Conservation (phyloP, 1,140 invertebrate species). For the Macrobrachium rosenbergii region DNA sequence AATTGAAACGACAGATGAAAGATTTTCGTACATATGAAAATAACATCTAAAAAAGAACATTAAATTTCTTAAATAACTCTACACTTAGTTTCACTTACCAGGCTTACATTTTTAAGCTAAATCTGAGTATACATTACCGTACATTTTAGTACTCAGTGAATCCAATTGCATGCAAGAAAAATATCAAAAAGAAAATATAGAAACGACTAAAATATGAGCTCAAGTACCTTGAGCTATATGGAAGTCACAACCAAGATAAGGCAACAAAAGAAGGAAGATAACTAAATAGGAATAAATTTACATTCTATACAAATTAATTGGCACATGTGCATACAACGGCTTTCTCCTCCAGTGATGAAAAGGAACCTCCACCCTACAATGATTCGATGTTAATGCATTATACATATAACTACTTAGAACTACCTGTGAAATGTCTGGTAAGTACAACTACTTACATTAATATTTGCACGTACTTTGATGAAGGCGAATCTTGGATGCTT, state of each 20-base stretch:
- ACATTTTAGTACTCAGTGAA: conserved; percentile 13
- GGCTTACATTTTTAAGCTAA: conserved; percentile 44
- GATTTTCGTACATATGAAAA: conserved; percentile 53
- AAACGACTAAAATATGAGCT: conserved; percentile 31
- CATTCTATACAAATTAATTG: conserved; percentile 54
- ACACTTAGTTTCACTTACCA: conserved; percentile 59
- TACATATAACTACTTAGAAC: conserved; percentile 53
- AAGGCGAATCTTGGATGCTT: conserved; percentile 56
- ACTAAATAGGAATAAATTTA: conserved; percentile 52
- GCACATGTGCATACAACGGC: conserved; percentile 56
- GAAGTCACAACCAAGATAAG: conserved; percentile 61
- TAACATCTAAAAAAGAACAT: conserved; percentile 52
- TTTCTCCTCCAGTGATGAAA: conserved; percentile 50
- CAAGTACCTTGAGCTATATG: conserved; percentile 51
- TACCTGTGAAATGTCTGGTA: conserved; percentile 62
- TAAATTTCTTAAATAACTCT: conserved; percentile 54
- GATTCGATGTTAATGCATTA: conserved; percentile 56
- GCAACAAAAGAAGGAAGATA: conserved; percentile 45
- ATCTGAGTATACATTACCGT: conserved; percentile 47
- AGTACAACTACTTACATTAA: conserved; percentile 64
- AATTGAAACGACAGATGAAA: conserved; percentile 4
- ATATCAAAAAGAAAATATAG: conserved; percentile 36
- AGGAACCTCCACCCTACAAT: conserved; percentile 55
- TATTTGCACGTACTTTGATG: conserved; percentile 62
- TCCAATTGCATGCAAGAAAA: conserved; percentile 47